A percentile compares a stretch with the other conserved stretches of the same genome.
Evolutionary conservation across 2,113 vertebrate genomes (phyloP).

Genomic region (Mus musculus): DNA sequence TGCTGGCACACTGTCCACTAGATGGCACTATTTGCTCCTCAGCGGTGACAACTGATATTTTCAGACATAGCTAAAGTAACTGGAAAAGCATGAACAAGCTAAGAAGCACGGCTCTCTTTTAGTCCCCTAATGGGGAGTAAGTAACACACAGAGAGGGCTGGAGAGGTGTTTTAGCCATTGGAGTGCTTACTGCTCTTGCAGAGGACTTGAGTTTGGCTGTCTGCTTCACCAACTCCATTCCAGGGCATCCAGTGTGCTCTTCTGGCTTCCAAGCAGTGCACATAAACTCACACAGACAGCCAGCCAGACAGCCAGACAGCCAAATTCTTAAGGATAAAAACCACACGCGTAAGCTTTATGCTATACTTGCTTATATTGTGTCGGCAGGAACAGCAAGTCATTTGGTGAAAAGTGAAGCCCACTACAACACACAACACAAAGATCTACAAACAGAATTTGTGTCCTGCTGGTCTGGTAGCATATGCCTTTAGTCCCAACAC

Average conservation of each 20-base stretch:
- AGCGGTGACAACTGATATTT: not conserved
- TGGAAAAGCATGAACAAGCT: not conserved
- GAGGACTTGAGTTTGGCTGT: not conserved
- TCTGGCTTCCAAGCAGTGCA: not conserved
- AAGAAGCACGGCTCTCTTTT: not conserved
- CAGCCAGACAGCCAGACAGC: not conserved
- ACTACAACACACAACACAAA: too few species aligned
- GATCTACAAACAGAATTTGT: too few species aligned
- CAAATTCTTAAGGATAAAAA: too few species aligned
- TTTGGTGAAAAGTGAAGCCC: too few species aligned
- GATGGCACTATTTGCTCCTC: not conserved
- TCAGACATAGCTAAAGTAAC: not conserved
- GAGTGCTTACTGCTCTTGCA: not conserved
- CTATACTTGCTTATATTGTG: too few species aligned
- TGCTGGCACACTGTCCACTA: not conserved
- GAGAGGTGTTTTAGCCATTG: not conserved
- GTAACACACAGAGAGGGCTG: not conserved
- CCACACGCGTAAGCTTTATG: too few species aligned
- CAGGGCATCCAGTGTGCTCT: not conserved
- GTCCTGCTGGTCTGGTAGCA: too few species aligned
- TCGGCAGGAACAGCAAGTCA: too few species aligned
- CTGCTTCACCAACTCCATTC: not conserved
- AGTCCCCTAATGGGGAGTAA: slow-evolving; percentile 13
- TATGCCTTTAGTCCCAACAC: too few species aligned
- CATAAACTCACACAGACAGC: not conserved